A percentile compares a stretch with the other conserved stretches of the same genome.
phyloP scores from a whole-genome alignment of 2,797 vertebrate genomes.

The Pangasius djambal region DNA sequence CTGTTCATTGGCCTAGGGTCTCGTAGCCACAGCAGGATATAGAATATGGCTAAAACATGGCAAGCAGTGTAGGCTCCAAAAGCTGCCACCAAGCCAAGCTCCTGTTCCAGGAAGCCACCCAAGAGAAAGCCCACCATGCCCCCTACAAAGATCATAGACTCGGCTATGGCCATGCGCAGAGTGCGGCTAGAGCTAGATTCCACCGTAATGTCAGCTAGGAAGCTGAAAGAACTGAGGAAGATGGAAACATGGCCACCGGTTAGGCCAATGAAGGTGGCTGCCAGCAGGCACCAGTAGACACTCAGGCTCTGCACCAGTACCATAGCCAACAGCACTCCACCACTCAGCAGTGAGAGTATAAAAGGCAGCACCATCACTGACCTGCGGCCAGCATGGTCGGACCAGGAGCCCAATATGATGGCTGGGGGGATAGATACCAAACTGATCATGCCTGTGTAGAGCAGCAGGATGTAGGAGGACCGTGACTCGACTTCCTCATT shows the following conservation, averaged over 20 bases:
- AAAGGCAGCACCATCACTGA: conserved; percentile 64
- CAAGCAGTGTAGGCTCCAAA: conserved; percentile 61
- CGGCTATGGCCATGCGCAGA: conserved; percentile 65
- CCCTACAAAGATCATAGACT: conserved; percentile 71
- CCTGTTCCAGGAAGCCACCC: conserved; percentile 62
- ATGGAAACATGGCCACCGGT: conserved; percentile 65
- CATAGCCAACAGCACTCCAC: conserved; percentile 60
- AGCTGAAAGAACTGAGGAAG: conserved; percentile 71
- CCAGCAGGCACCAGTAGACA: conserved; percentile 60
- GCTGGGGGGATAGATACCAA: conserved; percentile 64
- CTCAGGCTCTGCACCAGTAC: conserved; percentile 51
- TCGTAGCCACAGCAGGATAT: conserved; percentile 65
- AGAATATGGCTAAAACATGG: conserved; percentile 60
- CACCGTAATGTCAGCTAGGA: conserved; percentile 65
- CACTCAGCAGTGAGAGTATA: conserved; percentile 59
- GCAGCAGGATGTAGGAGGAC: conserved; percentile 63
- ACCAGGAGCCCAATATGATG: conserved; percentile 69
- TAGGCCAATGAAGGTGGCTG: conserved; percentile 60
- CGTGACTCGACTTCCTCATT: conserved; percentile 55
- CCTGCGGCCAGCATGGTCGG: conserved; percentile 59
- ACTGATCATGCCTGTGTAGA: conserved; percentile 58
- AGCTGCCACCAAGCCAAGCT: conserved; percentile 53
- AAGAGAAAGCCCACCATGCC: conserved; percentile 65
- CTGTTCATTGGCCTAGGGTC: conserved; percentile 39
- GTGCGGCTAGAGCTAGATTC: conserved; percentile 57